Conservation (phyloP, 2,113 vertebrate species). For the Triplophysa siluroides region DNA sequence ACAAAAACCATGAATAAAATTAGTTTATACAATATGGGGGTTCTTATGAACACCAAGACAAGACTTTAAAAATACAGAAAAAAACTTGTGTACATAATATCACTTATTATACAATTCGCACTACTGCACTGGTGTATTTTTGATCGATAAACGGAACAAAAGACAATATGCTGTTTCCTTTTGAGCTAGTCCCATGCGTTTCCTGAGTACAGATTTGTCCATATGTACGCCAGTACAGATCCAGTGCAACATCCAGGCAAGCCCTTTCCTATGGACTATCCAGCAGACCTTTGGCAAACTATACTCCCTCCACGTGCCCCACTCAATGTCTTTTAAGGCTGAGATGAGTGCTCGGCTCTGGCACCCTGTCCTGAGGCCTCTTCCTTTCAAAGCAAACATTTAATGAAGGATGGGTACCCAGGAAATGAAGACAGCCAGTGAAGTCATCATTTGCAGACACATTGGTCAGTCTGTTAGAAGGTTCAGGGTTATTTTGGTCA, state of each 20-base stretch:
- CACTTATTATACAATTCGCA: neutral
- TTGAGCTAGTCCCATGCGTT: neutral
- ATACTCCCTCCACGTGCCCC: neutral
- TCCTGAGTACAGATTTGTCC: slow-evolving; percentile 35
- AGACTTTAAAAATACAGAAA: neutral
- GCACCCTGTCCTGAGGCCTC: slow-evolving; percentile 1
- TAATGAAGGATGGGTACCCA: slow-evolving; percentile 19
- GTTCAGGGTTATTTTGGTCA: neutral
- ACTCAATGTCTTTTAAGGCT: slow-evolving; percentile 19
- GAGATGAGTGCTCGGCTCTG: neutral
- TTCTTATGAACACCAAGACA: slow-evolving; percentile 16
- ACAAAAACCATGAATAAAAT: slow-evolving; percentile 19
- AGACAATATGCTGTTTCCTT: neutral
- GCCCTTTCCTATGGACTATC: slow-evolving; percentile 8
- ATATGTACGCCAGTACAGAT: slow-evolving; percentile 25
- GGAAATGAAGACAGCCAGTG: slow-evolving; percentile 4
- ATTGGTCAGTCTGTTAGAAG: slow-evolving; percentile 32
- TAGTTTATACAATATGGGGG: neutral
- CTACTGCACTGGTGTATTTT: neutral
- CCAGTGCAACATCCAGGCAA: slow-evolving; percentile 16
- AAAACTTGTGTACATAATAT: neutral
- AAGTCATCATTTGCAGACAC: slow-evolving; percentile 1
- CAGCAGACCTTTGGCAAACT: slow-evolving; percentile 8
- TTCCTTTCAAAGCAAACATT: slow-evolving; percentile 31
- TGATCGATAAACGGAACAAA: neutral